These are phyloP conservation scores for Brachyalestes nurse DNA, from an alignment of 2,797 vertebrate species.

Conservation along the genomic window DNA sequence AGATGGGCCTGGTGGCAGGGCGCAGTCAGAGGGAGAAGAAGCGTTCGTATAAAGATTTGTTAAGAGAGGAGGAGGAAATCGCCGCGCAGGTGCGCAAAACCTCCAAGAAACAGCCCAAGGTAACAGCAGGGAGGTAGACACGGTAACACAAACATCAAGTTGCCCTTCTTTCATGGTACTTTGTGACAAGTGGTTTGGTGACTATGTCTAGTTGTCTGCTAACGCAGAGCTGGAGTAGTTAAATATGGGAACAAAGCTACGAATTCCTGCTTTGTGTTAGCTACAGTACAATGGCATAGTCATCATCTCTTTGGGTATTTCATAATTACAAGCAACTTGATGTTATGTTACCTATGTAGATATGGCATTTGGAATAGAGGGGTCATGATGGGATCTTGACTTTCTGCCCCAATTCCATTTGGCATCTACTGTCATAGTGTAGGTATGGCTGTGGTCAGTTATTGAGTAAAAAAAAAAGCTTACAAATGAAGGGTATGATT, in stretches of 20 bases:
- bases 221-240: neutral
- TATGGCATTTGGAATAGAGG: constrained; percentile 22
- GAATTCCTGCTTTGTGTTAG: neutral
- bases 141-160: constrained; percentile 31
- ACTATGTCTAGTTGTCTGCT: constrained; percentile 1
- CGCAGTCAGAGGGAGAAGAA: constrained; percentile 95
- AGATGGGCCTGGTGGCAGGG: constrained; percentile 85
- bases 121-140: constrained; percentile 60
- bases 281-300: neutral
- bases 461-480: neutral
- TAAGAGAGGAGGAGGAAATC: constrained; percentile 91
- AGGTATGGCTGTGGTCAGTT: neutral
- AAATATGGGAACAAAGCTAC: neutral
- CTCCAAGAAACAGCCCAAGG: constrained; percentile 85
- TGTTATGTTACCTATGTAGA: constrained; percentile 35
- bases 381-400: neutral
- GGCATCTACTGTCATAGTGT: constrained; percentile 6
- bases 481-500: neutral
- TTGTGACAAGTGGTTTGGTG: neutral
- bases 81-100: constrained; percentile 91
- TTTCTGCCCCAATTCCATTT: constrained; percentile 16
- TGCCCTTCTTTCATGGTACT: constrained; percentile 2
- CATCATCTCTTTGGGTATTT: neutral
- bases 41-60: constrained; percentile 91
- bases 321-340: constrained; percentile 18